Evolutionary conservation across 2,888 invertebrate genomes (phyloP), one percentile per base, ranked within the genome.

Genomic region (Mythimna impura): DNA sequence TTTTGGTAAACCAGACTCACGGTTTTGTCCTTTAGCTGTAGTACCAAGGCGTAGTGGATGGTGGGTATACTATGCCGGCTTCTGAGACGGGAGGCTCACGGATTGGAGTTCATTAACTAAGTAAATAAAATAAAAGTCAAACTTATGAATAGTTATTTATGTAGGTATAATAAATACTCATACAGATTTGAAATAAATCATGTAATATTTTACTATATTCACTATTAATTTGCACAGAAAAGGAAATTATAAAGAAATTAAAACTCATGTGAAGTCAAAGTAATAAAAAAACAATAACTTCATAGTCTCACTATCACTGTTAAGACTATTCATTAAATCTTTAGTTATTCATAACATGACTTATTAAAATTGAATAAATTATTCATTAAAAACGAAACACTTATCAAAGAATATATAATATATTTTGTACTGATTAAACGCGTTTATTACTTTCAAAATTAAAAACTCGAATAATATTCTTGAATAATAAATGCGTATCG

Each of bases 241-340:
- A 9, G 1, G 1, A 54, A 66, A 57, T 12, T 4, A 40, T 36
- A 12, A 12, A 47, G 0, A 62, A 62, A 57, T 10, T 0, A 34
- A 61, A 55, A 14, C 3, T 10, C 10, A 34, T 63, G 1, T 47
- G 20, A 66, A 62, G 75, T 36, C 3, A 60, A 64, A 60, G 6
- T 34, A 63, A 67, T 64, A 47, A 68, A 55, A n/a, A 60, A 54
- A 62, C n/a, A 63, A 66, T 61, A 69, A 43, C 34, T 54, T 64
- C 40, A 57, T 63, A 50, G 63, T 58, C 36, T 22, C 22, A 67
- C 43, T 65, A 67, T 75, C 50, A 60, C 75, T 71, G 70, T 74
- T 83, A 2, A 71, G 67, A 84, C 50, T 84, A 47, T 47, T 47
- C 47, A 20, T 47, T 47, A 65, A 40, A 72, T 62, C 5, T 62